Conservation (phyloP, 2,888 invertebrate species). For the Himalopsyche tibetana region DNA sequence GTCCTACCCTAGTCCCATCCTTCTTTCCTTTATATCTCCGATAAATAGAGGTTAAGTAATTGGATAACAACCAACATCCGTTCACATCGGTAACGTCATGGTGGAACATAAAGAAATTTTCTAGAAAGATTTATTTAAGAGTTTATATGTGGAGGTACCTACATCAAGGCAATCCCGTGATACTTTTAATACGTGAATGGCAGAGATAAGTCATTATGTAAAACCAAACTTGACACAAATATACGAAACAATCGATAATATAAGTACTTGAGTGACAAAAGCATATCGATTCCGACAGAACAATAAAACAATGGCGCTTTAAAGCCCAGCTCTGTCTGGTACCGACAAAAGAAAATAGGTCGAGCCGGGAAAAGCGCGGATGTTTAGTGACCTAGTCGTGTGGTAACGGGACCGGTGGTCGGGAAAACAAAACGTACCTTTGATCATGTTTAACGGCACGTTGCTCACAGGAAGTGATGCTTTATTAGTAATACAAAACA, state of each 20-base stretch:
- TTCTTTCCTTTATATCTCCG: too few species aligned
- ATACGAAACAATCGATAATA: background rate
- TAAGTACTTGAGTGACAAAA: background rate
- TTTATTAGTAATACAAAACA: background rate
- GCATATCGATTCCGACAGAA: conserved; percentile 1
- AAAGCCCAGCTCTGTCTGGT: background rate
- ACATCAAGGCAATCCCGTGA: too few species aligned
- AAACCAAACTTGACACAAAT: background rate
- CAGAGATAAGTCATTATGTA: background rate
- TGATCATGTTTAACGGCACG: background rate
- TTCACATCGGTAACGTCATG: too few species aligned
- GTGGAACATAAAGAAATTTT: too few species aligned
- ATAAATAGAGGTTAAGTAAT: too few species aligned
- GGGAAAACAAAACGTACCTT: background rate
- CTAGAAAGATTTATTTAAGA: too few species aligned
- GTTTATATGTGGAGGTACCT: too few species aligned
- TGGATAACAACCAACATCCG: too few species aligned
- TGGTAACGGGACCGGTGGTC: conserved; percentile 14
- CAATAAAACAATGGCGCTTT: conserved; percentile 16
- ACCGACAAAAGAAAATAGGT: conserved; percentile 34
- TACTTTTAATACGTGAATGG: background rate
- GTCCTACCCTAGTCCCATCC: too few species aligned
- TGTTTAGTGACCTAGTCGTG: background rate
- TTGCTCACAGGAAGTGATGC: background rate
- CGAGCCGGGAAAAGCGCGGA: conserved; percentile 12